Base-by-base conservation (phyloP, 2,888 invertebrate genomes). In the Eutolmus rufibarbis region DNA sequence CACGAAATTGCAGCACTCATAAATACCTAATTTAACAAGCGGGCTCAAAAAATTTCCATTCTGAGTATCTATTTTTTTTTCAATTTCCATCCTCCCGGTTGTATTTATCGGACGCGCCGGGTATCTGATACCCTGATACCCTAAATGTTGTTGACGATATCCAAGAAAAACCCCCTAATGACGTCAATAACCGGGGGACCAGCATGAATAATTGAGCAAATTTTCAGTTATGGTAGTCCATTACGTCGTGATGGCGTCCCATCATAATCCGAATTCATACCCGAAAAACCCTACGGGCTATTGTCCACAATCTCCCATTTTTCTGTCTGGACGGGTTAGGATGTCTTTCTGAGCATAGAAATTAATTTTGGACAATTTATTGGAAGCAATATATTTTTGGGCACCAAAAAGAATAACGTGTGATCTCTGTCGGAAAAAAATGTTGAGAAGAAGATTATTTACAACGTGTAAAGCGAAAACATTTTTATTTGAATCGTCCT, bases 141-240 rank as follows among this genome's bases (percentile, higher is more conserved):
- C 51, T n/a, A 51, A 51, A 51, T n/a, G n/a, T 51, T 19, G 51
- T n/a, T 51, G 66, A 8, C 66, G 66, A 28, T 19, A 66, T 23
- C 66, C 66, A 43, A 78, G 43, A 40, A 23, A 23, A 40, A 78
- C 5, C 40, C 43, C 23, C 16, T 78, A 78, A 78, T 78, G 40
- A 78, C 78, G 43, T 5, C 37, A 78, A 78, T 78, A 78, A 78
- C 43, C 43, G 43, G 37, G 40, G n/a, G 43, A 78, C 37, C 40
- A 43, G 43, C 23, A 40, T 78, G 78, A 78, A 78, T 78, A 43
- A 43, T 78, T 78, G 78, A 78, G 43, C 43, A 78, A 78, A 78
- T 78, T 78, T 43, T 78, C 78, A n/a, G 40, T 40, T 78, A 78
- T 43, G 78, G 37, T 77, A 40, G 9, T 43, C 78, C 78, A 40